Conservation (phyloP, 2,888 invertebrate genomes). For the Ophion ellenae region DNA sequence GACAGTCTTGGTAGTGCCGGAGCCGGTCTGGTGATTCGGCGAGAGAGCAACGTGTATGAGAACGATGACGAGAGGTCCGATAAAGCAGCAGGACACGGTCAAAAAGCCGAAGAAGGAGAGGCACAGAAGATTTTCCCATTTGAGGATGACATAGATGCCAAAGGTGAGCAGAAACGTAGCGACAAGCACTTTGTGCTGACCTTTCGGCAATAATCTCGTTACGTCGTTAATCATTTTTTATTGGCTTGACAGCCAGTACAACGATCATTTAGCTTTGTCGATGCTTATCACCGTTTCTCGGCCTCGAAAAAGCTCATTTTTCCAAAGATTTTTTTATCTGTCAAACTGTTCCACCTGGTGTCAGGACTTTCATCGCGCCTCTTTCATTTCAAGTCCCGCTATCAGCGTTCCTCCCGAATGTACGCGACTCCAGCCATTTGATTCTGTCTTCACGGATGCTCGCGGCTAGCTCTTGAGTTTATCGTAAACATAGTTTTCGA, state of each 20-base stretch:
- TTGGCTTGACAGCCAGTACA: background rate
- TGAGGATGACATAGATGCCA: conserved; percentile 67
- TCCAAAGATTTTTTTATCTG: conserved; percentile 14
- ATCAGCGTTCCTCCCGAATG: too few relatives aligned
- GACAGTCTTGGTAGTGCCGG: conserved; percentile 86
- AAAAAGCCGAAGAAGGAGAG: conserved; percentile 75
- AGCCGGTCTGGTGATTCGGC: conserved; percentile 87
- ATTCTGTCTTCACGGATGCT: too few relatives aligned
- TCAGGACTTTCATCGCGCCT: conserved; percentile 28
- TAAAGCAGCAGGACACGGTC: conserved; percentile 78
- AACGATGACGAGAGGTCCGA: conserved; percentile 84
- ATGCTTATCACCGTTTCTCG: conserved; percentile 13
- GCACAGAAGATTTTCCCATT: conserved; percentile 75
- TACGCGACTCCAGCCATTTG: too few relatives aligned
- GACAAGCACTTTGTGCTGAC: conserved; percentile 63
- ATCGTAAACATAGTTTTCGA: too few relatives aligned
- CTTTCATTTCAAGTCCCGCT: background rate
- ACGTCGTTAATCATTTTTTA: conserved; percentile 28
- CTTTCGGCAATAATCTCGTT: conserved; percentile 23
- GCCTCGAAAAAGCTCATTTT: conserved; percentile 7
- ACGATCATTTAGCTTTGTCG: conserved; percentile 7
- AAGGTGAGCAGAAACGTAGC: conserved; percentile 61
- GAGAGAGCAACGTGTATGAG: conserved; percentile 88
- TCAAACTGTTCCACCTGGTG: conserved; percentile 14
- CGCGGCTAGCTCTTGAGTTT: too few relatives aligned